Conservation (phyloP, 2,797 vertebrate species). For the Malurus leucopterus region DNA sequence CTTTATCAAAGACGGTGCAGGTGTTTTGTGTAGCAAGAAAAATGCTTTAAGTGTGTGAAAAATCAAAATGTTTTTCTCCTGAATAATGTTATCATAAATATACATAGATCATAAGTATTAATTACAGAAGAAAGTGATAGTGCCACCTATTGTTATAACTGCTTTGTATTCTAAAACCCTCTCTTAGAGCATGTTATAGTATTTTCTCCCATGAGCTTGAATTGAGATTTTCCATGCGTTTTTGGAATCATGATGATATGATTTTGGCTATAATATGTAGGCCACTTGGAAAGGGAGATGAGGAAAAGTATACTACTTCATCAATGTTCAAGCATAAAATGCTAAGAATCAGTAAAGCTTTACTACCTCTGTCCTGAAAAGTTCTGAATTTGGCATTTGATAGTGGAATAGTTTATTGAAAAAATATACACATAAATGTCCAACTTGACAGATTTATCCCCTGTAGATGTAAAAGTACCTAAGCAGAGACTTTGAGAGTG, state of each 20-base stretch:
- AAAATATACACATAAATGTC: rapidly evolving
- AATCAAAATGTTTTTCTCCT: not conserved
- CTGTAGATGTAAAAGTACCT: not conserved
- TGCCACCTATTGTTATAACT: not conserved
- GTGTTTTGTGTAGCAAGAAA: not conserved
- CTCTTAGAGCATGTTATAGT: not conserved
- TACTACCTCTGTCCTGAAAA: not conserved
- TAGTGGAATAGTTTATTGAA: not conserved
- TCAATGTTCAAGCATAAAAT: not conserved
- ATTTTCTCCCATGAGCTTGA: not conserved
- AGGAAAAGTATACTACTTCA: not conserved
- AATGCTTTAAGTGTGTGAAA: not conserved
- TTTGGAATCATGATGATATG: not conserved
- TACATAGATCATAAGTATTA: not conserved
- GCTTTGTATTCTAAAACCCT: not conserved
- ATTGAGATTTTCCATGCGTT: not conserved
- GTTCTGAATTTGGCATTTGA: not conserved
- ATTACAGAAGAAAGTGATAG: not conserved
- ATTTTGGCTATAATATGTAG: not conserved
- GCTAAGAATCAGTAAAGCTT: not conserved
- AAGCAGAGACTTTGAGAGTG: too few relatives aligned
- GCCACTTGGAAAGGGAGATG: not conserved
- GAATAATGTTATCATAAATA: not conserved
- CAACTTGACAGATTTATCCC: rapidly evolving
- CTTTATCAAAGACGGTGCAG: not conserved